Evolutionary conservation across 2,113 vertebrate genomes (phyloP).

Genomic region (Sclerurus mexicanus): DNA sequence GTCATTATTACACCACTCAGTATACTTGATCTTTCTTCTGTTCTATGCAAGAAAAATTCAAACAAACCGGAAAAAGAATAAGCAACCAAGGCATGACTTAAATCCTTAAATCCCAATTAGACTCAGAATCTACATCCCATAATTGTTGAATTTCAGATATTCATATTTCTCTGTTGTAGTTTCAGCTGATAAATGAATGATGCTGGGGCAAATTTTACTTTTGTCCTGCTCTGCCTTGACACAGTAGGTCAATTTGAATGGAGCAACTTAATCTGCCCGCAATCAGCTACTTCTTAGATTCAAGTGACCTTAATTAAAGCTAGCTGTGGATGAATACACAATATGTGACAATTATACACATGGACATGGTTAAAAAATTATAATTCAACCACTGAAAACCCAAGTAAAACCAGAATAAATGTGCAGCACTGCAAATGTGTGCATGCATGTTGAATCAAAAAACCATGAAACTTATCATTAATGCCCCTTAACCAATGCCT

Average conservation of each 20-base stretch:
- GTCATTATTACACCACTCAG: background rate
- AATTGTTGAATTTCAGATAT: background rate
- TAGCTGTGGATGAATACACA: background rate
- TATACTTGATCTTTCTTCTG: background rate
- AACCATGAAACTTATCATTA: background rate
- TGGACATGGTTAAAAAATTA: background rate
- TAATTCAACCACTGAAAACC: background rate
- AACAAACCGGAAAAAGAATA: background rate
- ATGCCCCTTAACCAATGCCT: background rate
- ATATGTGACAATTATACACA: background rate
- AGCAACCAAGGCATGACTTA: background rate
- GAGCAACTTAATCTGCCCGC: background rate
- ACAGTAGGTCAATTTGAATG: background rate
- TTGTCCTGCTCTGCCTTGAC: background rate
- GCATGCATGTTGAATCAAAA: background rate
- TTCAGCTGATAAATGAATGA: background rate
- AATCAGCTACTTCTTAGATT: background rate
- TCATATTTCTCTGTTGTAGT: background rate
- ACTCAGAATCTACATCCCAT: background rate
- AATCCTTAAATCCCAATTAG: background rate
- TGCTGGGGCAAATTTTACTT: background rate
- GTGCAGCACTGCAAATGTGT: background rate
- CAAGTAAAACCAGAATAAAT: background rate
- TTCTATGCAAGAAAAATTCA: background rate
- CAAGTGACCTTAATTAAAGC: background rate